Evolutionary conservation across 2,888 invertebrate species (phyloP), one percentile per base, ranked within the genome.

Genomic region (Stenodera caucasica): DNA sequence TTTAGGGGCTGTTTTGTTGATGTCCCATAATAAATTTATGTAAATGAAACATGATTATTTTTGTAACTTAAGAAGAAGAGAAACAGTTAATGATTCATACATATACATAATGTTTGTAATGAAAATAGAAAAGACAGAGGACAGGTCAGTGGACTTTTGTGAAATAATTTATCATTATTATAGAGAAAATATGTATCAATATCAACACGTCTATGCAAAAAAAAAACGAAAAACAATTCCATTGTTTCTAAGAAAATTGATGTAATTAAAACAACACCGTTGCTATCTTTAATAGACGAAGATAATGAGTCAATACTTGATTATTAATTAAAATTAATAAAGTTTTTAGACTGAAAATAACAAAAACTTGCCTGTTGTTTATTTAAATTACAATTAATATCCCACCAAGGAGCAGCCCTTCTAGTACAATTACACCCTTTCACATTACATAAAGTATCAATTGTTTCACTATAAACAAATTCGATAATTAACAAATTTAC

Each of bases 361-460:
- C 11, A 35, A 14, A 18, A 69, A 80, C 81, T 82, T 84, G 87
- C 89, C 86, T 88, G 84, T 74, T 83, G 80, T 59, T 78, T 77
- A 64, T 82, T 81, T 72, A 88, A 83, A 69, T 85, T 84, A 78
- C 89, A 90, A 80, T 87, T 88, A 73, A 89, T 83, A 70, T 81
- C 83, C 72, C 83, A 83, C 88, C 88, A 88, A 52, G 77, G 78
- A 50, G 85, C 84, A 29, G 82, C 82, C 55, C 82, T 84, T 53
- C 83, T 80, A 40, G 81, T 80, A 77, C 89, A 89, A 69, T 81
- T 82, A 80, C 89, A 89, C 70, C 82, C 86, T 60, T 80, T 76
- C 79, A 82, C 79, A 58, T 82, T 80, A 77, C 89, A 89, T 67
- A 88, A 80, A 58, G 82, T 82, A 58, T 68, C 69, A 49, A 68